These are phyloP conservation scores for Spilogale gracilis DNA, from an alignment of 2,113 vertebrate species.

Conservation along the genomic window DNA sequence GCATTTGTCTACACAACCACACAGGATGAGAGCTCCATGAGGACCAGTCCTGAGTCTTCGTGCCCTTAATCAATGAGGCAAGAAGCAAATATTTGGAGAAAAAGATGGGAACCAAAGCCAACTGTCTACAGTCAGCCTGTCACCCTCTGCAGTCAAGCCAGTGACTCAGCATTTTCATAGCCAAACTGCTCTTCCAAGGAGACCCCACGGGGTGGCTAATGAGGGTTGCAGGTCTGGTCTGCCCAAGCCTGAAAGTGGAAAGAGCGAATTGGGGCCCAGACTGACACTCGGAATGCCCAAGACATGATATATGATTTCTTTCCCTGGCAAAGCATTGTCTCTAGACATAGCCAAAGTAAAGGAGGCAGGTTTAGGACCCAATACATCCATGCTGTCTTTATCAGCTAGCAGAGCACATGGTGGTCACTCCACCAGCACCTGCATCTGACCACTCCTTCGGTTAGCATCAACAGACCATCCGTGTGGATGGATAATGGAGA, in stretches of 20 bases:
- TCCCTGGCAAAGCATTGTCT: not conserved
- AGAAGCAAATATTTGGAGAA: slow-evolving; percentile 18
- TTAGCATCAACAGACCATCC: slow-evolving; percentile 47
- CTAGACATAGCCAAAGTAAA: slow-evolving; percentile 45
- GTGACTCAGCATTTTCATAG: not conserved
- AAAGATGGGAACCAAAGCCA: not conserved
- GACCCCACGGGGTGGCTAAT: not conserved
- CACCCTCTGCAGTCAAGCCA: not conserved
- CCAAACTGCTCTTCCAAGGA: not conserved
- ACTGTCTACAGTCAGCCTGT: not conserved
- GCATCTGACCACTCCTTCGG: slow-evolving; percentile 30
- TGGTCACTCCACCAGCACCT: slow-evolving; percentile 43
- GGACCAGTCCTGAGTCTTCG: not conserved
- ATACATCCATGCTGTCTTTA: slow-evolving; percentile 70
- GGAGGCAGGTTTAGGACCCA: slow-evolving; percentile 66
- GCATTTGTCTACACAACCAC: not conserved
- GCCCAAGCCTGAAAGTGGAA: not conserved
- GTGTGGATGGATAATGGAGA: not conserved
- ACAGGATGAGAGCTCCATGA: not conserved
- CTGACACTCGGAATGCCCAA: not conserved
- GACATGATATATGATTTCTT: not conserved
- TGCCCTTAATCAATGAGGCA: not conserved
- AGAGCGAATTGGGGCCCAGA: not conserved
- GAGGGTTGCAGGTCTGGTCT: not conserved
- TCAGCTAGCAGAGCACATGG: slow-evolving; percentile 58